Conservation (phyloP, 2,797 vertebrate species). For the Zalophus californianus region DNA sequence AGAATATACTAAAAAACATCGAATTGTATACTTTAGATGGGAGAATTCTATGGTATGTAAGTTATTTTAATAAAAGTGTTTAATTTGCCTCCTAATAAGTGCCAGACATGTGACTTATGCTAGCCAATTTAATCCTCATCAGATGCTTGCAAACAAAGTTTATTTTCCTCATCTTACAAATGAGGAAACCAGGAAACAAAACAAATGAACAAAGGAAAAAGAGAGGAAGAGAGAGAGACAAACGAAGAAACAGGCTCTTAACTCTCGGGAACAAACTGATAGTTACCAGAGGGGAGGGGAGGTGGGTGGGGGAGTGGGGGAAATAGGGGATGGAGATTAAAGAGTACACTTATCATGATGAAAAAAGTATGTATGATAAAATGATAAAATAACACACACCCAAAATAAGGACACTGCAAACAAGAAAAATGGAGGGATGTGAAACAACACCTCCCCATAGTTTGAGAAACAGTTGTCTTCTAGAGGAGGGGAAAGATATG, state of each 20-base stretch:
- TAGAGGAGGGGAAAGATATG: neutral
- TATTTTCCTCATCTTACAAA: neutral
- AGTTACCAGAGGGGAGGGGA: neutral
- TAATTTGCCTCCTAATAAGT: neutral
- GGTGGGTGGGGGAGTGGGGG: neutral
- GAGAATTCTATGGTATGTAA: neutral
- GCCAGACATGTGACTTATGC: neutral
- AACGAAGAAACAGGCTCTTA: neutral
- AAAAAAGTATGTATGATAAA: neutral
- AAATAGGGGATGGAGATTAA: neutral
- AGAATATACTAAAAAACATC: no score
- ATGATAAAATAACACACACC: neutral
- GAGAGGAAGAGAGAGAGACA: neutral
- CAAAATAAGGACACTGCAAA: neutral
- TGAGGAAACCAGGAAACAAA: neutral
- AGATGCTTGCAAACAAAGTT: neutral
- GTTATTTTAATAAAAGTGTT: neutral
- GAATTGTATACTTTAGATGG: no score
- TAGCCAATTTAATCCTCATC: neutral
- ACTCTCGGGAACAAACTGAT: neutral
- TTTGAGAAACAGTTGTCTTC: slow-evolving; percentile 8
- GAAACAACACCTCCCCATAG: neutral
- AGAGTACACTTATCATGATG: neutral
- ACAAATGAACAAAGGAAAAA: neutral
- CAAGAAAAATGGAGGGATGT: neutral